Evolutionary conservation across 2,888 invertebrate genomes (phyloP).

Genomic region (Pseudococcus longispinus): DNA sequence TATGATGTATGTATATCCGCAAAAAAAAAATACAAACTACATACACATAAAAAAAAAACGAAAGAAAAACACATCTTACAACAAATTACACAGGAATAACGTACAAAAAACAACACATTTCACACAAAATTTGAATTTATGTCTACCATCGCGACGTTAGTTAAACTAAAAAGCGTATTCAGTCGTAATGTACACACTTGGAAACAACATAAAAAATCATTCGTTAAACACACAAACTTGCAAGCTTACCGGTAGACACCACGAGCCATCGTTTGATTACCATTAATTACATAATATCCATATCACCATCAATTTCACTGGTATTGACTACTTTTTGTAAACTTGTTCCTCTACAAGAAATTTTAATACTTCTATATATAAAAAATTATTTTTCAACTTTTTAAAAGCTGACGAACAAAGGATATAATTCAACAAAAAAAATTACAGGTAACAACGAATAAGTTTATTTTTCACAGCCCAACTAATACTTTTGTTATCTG

Average conservation of each 20-base stretch:
- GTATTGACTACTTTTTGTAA: background rate
- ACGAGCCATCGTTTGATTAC: slow-evolving; percentile 33
- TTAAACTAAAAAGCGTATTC: slow-evolving; percentile 12
- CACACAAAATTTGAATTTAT: slow-evolving; percentile 23
- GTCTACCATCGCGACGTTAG: slow-evolving; percentile 8
- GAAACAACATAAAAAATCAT: background rate
- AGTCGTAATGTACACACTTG: slow-evolving; percentile 25
- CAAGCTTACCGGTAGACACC: slow-evolving; percentile 4
- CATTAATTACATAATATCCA: background rate
- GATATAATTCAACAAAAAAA: slow-evolving; percentile 30
- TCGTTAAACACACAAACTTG: background rate
- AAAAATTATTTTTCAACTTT: slow-evolving; percentile 15
- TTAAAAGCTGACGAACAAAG: background rate
- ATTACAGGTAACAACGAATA: slow-evolving; percentile 34
- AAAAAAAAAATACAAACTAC: background rate
- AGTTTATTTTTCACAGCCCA: slow-evolving; percentile 42
- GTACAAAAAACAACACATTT: slow-evolving; percentile 2
- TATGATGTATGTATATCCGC: background rate
- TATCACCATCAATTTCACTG: slow-evolving; percentile 18
- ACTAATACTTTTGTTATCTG: slow-evolving; percentile 36
- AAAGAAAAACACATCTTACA: background rate
- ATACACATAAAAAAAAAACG: background rate
- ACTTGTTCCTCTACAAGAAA: slow-evolving; percentile 3
- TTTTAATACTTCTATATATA: background rate
- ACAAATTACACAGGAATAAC: slow-evolving; percentile 1